These are phyloP conservation scores for Urocolius indicus DNA, from an alignment of 2,113 vertebrate genomes.

Conservation along the genomic window DNA sequence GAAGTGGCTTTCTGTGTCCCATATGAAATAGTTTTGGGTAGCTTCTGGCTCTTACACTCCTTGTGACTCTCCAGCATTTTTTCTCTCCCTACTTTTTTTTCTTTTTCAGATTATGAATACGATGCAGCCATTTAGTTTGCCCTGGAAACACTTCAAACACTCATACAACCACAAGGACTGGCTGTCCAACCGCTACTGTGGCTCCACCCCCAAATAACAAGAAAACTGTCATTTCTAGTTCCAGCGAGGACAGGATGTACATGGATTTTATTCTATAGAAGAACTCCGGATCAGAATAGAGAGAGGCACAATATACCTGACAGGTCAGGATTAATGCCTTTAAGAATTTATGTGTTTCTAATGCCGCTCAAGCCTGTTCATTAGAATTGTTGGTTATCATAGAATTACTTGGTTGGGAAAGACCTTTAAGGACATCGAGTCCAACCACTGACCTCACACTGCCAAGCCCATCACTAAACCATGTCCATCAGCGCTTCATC, in stretches of 20 bases:
- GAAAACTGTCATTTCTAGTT: neutral
- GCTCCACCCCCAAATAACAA: neutral
- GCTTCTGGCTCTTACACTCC: neutral
- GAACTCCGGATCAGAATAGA: neutral
- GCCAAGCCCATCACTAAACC: too few relatives aligned
- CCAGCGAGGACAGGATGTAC: neutral
- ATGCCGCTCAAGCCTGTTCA: neutral
- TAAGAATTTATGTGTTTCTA: neutral
- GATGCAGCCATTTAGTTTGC: neutral
- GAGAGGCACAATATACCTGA: neutral
- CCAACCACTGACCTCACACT: too few relatives aligned
- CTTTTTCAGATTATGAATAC: conserved; percentile 15
- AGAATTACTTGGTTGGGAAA: too few relatives aligned
- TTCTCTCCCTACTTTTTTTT: neutral
- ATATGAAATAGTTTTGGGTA: conserved; percentile 39
- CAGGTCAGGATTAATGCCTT: neutral
- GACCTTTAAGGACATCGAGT: too few relatives aligned
- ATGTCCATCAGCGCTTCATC: too few relatives aligned
- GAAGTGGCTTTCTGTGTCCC: conserved; percentile 31
- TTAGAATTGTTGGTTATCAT: neutral
- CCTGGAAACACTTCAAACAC: neutral
- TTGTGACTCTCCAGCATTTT: neutral
- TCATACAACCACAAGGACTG: neutral
- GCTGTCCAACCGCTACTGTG: neutral
- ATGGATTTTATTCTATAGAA: neutral